A percentile compares a stretch with the other conserved stretches of the same genome.
phyloP scores from a whole-genome alignment of 2,113 vertebrate species.

The Sclerurus mexicanus region DNA sequence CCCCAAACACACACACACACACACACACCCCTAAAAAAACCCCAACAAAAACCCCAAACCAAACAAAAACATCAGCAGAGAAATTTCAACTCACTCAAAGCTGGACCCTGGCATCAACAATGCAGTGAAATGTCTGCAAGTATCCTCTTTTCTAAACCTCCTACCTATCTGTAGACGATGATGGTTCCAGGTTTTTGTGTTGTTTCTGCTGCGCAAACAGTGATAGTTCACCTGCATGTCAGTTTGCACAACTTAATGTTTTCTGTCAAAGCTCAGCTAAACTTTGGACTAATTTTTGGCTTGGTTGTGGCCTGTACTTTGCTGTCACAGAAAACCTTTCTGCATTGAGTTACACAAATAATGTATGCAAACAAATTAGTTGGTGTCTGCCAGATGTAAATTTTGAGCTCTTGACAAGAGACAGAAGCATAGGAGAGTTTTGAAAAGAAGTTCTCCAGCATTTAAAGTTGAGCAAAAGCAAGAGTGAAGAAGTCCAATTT shows the following conservation, averaged over 20 bases:
- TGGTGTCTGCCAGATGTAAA: not conserved
- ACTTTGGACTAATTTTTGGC: not conserved
- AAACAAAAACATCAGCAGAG: not conserved
- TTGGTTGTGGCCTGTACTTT: slow-evolving; percentile 7
- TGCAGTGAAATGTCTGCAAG: slow-evolving; percentile 4
- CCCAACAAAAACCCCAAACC: not conserved
- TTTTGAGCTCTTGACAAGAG: not conserved
- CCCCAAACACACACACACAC: no score
- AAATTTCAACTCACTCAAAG: not conserved
- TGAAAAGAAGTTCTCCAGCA: not conserved
- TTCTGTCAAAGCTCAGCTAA: slow-evolving; percentile 14
- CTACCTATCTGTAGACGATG: not conserved
- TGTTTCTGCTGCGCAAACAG: not conserved
- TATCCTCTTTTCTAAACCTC: not conserved
- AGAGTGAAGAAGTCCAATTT: not conserved
- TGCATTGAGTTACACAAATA: not conserved
- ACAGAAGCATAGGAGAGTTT: not conserved
- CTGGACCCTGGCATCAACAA: not conserved
- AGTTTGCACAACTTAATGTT: not conserved
- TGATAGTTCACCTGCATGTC: not conserved
- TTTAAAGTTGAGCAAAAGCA: not conserved
- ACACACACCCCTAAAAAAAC: no score
- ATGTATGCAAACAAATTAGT: not conserved
- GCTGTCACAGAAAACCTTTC: not conserved
- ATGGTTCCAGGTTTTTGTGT: not conserved